Percentiles rank a stretch among this genome's conserved stretches.
Evolutionary conservation across 92 coral and sea anemone species (phyloP).

Genomic region (Heteractis magnifica): DNA sequence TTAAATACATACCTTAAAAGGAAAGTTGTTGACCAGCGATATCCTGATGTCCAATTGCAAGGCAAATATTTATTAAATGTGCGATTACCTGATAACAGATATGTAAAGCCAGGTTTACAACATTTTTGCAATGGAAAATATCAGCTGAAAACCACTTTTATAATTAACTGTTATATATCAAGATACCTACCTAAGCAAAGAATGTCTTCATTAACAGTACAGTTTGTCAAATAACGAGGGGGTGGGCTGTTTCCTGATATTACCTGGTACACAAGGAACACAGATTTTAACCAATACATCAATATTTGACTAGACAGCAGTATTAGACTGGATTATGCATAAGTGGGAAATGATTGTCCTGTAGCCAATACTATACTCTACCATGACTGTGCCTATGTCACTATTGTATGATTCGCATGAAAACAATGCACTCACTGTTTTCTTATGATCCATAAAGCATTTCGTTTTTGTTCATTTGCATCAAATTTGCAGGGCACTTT

Average conservation of each 20-base stretch:
- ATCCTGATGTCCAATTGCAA: conserved; percentile 98
- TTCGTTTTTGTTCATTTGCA: too few relatives aligned
- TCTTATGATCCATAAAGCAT: too few relatives aligned
- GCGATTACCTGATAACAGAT: conserved; percentile 64
- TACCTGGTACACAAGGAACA: conserved; percentile 40
- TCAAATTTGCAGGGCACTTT: too few relatives aligned
- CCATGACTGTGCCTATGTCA: too few relatives aligned
- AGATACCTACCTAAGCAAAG: conserved; percentile 77
- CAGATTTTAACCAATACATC: neutral
- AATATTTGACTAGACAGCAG: neutral
- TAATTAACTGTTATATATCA: too few relatives aligned
- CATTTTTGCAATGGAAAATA: too few relatives aligned
- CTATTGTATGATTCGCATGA: too few relatives aligned
- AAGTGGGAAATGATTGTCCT: too few relatives aligned
- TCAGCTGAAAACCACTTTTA: too few relatives aligned
- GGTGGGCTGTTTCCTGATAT: conserved; percentile 57
- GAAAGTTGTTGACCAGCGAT: conserved; percentile 97
- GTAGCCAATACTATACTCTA: too few relatives aligned
- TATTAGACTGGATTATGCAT: too few relatives aligned
- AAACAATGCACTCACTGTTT: too few relatives aligned
- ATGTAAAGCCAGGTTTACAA: neutral
- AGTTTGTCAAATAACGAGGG: conserved; percentile 71
- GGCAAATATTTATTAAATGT: conserved; percentile 68
- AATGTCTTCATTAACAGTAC: conserved; percentile 75
- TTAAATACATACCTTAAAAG: conserved; percentile 59